Evolutionary conservation across 1,140 invertebrate genomes (phyloP).

Genomic region (Chymomyza costata): DNA sequence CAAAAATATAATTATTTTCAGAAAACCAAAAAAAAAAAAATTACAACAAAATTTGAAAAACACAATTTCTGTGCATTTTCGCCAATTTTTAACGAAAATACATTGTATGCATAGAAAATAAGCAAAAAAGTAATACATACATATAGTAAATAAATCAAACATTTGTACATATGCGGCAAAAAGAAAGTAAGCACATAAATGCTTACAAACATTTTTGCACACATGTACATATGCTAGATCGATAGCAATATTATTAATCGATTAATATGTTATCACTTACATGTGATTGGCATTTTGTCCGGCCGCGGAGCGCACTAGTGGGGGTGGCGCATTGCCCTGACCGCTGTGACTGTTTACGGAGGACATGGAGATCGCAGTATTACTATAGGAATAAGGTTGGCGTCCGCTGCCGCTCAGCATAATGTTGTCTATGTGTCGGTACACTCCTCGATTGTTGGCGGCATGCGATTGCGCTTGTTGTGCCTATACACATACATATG

Average conservation of each 20-base stretch:
- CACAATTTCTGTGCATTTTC: slow-evolving; percentile 58
- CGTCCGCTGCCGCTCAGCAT: slow-evolving; percentile 60
- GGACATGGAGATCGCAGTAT: slow-evolving; percentile 72
- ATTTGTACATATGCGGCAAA: slow-evolving; percentile 31
- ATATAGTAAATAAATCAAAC: slow-evolving; percentile 26
- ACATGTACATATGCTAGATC: slow-evolving; percentile 9
- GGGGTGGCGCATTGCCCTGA: slow-evolving; percentile 64
- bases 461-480: slow-evolving; percentile 65
- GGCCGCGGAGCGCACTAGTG: slow-evolving; percentile 64
- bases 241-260: slow-evolving; percentile 21
- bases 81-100: too few relatives aligned
- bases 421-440: slow-evolving; percentile 67
- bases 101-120: too few relatives aligned
- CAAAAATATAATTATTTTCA: background rate
- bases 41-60: slow-evolving; percentile 75
- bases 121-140: slow-evolving; percentile 23
- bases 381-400: slow-evolving; percentile 65
- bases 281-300: slow-evolving; percentile 67
- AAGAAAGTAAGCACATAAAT: slow-evolving; percentile 15
- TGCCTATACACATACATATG: slow-evolving; percentile 38
- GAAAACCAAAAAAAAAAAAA: slow-evolving; percentile 33
- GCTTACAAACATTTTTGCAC: slow-evolving; percentile 2
- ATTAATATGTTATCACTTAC: slow-evolving; percentile 48
- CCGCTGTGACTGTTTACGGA: slow-evolving; percentile 64
- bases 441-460: slow-evolving; percentile 54